A percentile compares a stretch with the other conserved stretches of the same genome.
These are phyloP conservation scores for Morbakka virulenta DNA, from an alignment of 30 jellyfish, hydroid and myxozoan species.

Conservation along the genomic window DNA sequence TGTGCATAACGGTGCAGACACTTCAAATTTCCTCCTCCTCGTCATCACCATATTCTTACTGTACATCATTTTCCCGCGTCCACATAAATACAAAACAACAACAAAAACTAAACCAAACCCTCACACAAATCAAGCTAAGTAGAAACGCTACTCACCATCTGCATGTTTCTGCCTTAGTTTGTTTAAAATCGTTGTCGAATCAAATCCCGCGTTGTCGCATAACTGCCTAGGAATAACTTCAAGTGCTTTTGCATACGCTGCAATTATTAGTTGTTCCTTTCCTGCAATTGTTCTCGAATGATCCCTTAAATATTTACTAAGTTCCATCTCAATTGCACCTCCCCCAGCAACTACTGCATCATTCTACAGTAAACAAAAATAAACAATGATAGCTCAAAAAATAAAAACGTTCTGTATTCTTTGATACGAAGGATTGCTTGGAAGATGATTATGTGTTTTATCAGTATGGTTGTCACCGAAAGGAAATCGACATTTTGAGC, in stretches of 20 bases:
- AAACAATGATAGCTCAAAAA: not conserved
- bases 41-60: no score
- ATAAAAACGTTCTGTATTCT: not conserved
- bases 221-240: slow-evolving; percentile 97
- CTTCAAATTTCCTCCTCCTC: no score
- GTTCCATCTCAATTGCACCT: slow-evolving; percentile 99
- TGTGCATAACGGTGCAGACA: no score
- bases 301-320: slow-evolving; percentile 87
- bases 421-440: no score
- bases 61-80: no score
- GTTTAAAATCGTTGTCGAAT: slow-evolving; percentile 75
- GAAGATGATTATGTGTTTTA: no score
- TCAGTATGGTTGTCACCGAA: no score
- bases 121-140: no score
- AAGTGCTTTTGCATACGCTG: slow-evolving; percentile 95
- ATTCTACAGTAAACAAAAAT: slow-evolving; percentile 73
- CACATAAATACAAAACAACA: no score
- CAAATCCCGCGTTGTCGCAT: slow-evolving; percentile 99
- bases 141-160: slow-evolving; percentile 68
- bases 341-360: slow-evolving; percentile 99
- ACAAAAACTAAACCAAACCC: no score
- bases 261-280: slow-evolving; percentile 87
- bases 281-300: slow-evolving; percentile 97
- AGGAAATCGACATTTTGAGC: no score
- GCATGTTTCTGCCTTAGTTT: slow-evolving; percentile 93